phyloP scores from a whole-genome alignment of 1,140 invertebrate genomes.

The Kradibia gibbosae region DNA sequence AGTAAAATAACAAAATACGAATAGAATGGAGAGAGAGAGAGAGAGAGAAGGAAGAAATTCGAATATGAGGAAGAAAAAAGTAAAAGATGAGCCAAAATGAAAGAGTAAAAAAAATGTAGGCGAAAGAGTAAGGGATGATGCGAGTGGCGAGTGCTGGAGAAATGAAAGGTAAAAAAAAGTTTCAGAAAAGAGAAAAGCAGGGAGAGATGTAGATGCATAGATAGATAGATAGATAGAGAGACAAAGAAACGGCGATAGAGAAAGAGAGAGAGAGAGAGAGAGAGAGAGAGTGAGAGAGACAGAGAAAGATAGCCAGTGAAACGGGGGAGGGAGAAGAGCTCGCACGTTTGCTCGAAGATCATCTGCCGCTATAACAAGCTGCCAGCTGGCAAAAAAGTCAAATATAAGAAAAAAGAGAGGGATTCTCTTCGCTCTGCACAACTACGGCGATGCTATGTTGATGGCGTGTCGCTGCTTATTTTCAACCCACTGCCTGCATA shows the following conservation, averaged over 20 bases:
- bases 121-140: constrained; percentile 34
- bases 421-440: constrained; percentile 48
- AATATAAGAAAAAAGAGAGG: constrained; percentile 60
- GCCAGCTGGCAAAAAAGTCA: constrained; percentile 73
- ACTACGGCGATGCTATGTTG: constrained; percentile 70
- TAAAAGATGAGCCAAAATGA: constrained; percentile 65
- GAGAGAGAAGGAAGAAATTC: constrained; percentile 7
- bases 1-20: constrained; percentile 5
- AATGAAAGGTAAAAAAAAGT: constrained; percentile 23
- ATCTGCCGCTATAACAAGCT: constrained; percentile 71
- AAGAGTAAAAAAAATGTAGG: constrained; percentile 55
- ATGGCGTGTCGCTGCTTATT: constrained; percentile 72
- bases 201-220: constrained; percentile 4
- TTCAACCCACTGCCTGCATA: constrained; percentile 68
- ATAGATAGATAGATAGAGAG: background rate
- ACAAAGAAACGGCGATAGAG: constrained; percentile 6
- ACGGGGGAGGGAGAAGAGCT: constrained; percentile 46
- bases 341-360: constrained; percentile 65
- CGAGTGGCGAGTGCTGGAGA: constrained; percentile 34
- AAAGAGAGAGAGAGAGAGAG: background rate
- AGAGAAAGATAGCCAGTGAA: constrained; percentile 27
- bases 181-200: constrained; percentile 29
- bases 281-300: constrained; percentile 10
- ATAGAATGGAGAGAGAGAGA: constrained; percentile 2
- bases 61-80: constrained; percentile 48